Percentiles rank a stretch among this genome's conserved stretches.
These are phyloP conservation scores for Catocala sponsa DNA, from an alignment of 2,888 invertebrate species.

Conservation along the genomic window DNA sequence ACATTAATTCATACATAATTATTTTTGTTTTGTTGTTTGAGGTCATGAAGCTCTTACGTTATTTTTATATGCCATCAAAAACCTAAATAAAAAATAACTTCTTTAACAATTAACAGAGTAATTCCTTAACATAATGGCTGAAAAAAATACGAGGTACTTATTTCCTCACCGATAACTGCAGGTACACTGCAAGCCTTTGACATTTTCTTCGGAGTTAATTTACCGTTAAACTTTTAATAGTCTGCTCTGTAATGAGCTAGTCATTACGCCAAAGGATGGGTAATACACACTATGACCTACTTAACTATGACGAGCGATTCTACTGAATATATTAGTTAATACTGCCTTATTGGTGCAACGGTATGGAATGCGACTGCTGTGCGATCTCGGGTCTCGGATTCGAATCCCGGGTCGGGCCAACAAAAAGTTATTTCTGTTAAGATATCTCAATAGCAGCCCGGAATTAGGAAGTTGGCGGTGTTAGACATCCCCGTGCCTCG, in stretches of 20 bases:
- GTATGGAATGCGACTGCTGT: too few relatives aligned
- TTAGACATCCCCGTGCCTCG: too few relatives aligned
- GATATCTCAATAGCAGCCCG: too few relatives aligned
- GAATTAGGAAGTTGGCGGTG: too few relatives aligned
- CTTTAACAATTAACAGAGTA: not conserved
- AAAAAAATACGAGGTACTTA: not conserved
- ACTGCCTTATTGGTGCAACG: not conserved
- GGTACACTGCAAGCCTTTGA: slow-evolving; percentile 14
- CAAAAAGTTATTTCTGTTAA: too few relatives aligned
- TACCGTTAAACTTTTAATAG: slow-evolving; percentile 31
- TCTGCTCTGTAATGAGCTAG: slow-evolving; percentile 9
- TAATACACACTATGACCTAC: slow-evolving; percentile 1
- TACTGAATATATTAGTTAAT: too few relatives aligned
- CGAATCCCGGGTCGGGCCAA: too few relatives aligned
- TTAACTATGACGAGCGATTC: not conserved
- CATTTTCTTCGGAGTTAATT: slow-evolving; percentile 24
- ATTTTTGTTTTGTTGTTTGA: too few relatives aligned
- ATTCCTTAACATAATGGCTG: not conserved
- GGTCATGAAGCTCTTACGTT: too few relatives aligned
- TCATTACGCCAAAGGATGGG: slow-evolving; percentile 13
- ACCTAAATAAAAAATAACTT: not conserved
- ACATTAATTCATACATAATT: too few relatives aligned
- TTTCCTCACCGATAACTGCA: not conserved
- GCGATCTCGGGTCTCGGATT: too few relatives aligned
- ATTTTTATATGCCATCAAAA: not conserved